Base-by-base conservation (phyloP, 2,113 vertebrate species). In the Lampris megalopsis region DNA sequence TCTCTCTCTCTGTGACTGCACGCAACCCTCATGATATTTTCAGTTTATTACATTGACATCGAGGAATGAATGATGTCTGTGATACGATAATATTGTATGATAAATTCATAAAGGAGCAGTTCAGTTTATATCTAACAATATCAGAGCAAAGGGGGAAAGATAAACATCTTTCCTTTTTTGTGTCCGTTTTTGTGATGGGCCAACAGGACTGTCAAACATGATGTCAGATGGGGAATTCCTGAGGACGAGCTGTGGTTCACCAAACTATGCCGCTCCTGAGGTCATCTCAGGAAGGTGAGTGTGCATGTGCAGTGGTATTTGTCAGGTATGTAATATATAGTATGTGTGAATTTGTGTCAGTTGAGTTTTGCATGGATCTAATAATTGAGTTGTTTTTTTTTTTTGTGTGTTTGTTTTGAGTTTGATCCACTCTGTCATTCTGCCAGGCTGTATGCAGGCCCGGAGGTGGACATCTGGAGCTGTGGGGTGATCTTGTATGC, bases 181-280 rank as follows among this genome's bases (percentile, higher is more conserved):
- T 43, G 5, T 53, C 5, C 1, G 24, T 24, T 24, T 24, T 24
- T 90, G 41, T 79, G 56, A 69, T 24, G 92, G 88, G 5, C 40
- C 88, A 77, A 87, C 80, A 99, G 98, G 98, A 2, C 89, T 99
- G 71, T 99, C 98, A 54, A 99, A 99, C 91, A 99, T 99, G 98
- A 99, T 99, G 98, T 99, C 98, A 76, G 98, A 99, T 71, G 98
- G 98, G 0, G 98, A 99, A 88, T 99, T 99, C 83, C 92, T 99
- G 1, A 94, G 97, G 79, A 99, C 98, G 36, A 99, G 98, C 88
- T 99, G 98, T 68, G 98, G 98, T 3, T 99, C 98, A 42, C 98
- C 98, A 47, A 99, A 99, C 89, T 99, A 99, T 6, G 98, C 98
- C 60, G 98, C 98, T 68, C 98, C 98, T 50, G 98, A 99, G 93